Conservation (phyloP, 2,797 vertebrate genomes). For the Karalla daura region DNA sequence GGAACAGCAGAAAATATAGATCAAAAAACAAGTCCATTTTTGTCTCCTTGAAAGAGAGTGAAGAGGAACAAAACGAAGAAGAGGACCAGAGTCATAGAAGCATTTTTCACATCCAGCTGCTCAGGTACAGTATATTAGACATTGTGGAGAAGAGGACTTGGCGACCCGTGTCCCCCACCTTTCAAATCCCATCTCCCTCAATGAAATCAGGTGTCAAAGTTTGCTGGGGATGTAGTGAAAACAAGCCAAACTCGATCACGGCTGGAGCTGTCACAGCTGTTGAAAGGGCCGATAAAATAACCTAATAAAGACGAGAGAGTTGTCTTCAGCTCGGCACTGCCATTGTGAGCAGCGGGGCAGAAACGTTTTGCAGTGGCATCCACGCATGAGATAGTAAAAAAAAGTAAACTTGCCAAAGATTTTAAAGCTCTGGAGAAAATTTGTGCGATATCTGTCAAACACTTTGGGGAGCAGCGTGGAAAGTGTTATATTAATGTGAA, state of each 20-base stretch:
- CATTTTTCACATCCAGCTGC: constrained; percentile 61
- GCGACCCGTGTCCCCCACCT: constrained; percentile 76
- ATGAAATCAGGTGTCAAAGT: constrained; percentile 83
- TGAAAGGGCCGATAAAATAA: constrained; percentile 74
- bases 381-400: constrained; percentile 28
- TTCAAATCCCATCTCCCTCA: constrained; percentile 80
- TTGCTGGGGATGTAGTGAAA: constrained; percentile 79
- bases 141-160: constrained; percentile 63
- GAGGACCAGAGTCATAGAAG: constrained; percentile 7
- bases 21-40: background rate
- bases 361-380: constrained; percentile 44
- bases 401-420: constrained; percentile 25
- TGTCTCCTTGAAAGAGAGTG: constrained; percentile 13
- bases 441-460: background rate
- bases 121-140: constrained; percentile 68
- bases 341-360: constrained; percentile 37
- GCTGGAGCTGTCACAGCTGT: constrained; percentile 74
- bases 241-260: constrained; percentile 81
- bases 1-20: background rate
- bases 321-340: constrained; percentile 39
- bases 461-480: constrained; percentile 3
- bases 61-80: background rate
- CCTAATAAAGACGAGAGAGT: constrained; percentile 72
- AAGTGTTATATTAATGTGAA: background rate
- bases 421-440: constrained; percentile 26